Base-by-base conservation (phyloP, 2,888 invertebrate species). In the Pseudococcus jackbeardsleyi region DNA sequence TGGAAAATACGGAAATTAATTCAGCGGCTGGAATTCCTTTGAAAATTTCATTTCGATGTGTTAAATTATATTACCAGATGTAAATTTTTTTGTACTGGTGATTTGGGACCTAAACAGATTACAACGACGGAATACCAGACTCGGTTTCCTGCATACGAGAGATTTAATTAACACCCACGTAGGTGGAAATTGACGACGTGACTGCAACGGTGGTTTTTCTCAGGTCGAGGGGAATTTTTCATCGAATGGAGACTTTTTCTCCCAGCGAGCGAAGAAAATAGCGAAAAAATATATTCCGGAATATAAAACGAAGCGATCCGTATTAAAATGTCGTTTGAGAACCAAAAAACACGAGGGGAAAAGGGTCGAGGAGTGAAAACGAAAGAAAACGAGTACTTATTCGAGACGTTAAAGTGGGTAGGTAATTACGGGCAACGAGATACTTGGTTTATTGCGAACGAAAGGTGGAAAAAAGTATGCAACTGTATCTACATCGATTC, bases 401-500 rank as follows among this genome's bases (percentile, higher is more conserved):
- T 72, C 68, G 17, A 72, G 5, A 42, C 33, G 26, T 72, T 72
- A 1, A 72, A 72, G 72, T 72, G 33, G 72, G 33, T 72, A 72
- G 72, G 33, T 72, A 72, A 72, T 72, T 72, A 72, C 12, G 17
- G 68, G 68, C 26, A 0, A 42, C 9, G 42, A 42, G 42, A 42
- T 42, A 9, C 42, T 42, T n/a, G 11, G 48, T 42, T 3, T 33
- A 72, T 72, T 17, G 33, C 72, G 72, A 33, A 15, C 33, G 42
- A 42, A 72, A 33, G 26, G 26, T 1, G 26, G 3, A 72, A 72
- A 68, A 72, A 72, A 39, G 12, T 33, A 72, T 72, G 72, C 72
- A 72, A 72, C 33, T 72, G 64, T 64, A 72, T 72, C 72, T 33
- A 72, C 72, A 72, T 72, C 72, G 72, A 72, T 72, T 72, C 72